Percentiles rank a stretch among this genome's conserved stretches.
These are phyloP conservation scores for Parapristionchus giblindavisi DNA, from an alignment of 2,888 invertebrate genomes.

Conservation along the genomic window DNA sequence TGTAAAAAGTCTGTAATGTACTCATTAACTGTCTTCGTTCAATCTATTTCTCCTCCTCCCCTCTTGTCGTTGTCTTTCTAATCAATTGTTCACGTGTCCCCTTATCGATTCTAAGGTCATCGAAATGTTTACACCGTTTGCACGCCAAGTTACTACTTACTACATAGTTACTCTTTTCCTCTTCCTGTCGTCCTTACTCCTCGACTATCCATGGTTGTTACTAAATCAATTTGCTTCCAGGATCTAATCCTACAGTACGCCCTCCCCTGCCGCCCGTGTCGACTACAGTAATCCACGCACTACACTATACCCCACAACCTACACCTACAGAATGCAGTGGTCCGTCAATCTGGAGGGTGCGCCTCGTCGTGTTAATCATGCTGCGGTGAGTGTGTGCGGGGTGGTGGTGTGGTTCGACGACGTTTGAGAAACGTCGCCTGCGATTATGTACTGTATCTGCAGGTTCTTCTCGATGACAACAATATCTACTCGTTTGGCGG, in stretches of 20 bases:
- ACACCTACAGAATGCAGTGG: constrained; percentile 81
- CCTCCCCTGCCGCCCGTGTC: neutral
- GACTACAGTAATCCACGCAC: neutral
- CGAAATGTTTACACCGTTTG: neutral
- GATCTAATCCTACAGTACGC: neutral
- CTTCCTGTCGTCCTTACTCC: neutral
- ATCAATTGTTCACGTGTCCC: neutral
- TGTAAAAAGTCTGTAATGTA: no score
- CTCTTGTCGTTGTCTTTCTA: neutral
- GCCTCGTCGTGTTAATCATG: constrained; percentile 77
- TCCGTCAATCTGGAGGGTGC: constrained; percentile 86
- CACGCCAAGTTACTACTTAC: neutral
- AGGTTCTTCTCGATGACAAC: constrained; percentile 40
- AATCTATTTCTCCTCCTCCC: neutral
- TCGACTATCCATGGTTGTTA: neutral
- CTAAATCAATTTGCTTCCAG: neutral
- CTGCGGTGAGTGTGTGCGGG: constrained; percentile 55
- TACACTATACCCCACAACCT: no score
- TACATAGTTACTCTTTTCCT: neutral
- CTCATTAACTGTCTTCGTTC: no score
- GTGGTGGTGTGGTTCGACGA: neutral
- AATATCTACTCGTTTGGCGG: constrained; percentile 88
- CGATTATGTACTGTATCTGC: neutral
- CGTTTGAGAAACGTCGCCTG: neutral
- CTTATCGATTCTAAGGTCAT: neutral